Conservation (phyloP, 2,888 invertebrate genomes). For the Leptogaster cylindrica region DNA sequence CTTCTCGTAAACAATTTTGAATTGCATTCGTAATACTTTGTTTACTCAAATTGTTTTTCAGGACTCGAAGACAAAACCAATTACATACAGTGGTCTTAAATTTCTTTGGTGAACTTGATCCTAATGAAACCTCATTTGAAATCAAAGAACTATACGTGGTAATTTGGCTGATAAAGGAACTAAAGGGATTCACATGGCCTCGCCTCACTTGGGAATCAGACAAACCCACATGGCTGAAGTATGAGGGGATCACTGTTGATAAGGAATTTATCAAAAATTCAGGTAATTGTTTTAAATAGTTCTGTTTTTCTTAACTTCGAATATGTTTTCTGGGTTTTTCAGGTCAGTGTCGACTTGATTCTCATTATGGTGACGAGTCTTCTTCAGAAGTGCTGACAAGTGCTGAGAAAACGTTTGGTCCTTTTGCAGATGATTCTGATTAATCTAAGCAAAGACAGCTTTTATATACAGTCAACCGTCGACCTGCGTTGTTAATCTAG, state of each 20-base stretch:
- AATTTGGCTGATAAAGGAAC: slow-evolving; percentile 52
- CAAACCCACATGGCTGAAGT: slow-evolving; percentile 43
- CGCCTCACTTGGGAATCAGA: slow-evolving; percentile 41
- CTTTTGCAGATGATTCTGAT: slow-evolving; percentile 14
- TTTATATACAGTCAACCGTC: too few relatives aligned
- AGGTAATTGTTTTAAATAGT: slow-evolving; percentile 39
- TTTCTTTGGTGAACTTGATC: slow-evolving; percentile 50
- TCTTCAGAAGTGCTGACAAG: slow-evolving; percentile 4
- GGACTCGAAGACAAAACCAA: slow-evolving; percentile 47
- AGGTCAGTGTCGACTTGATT: not conserved
- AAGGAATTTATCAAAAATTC: slow-evolving; percentile 22
- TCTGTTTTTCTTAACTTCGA: too few relatives aligned
- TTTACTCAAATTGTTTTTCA: too few relatives aligned
- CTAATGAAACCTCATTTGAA: slow-evolving; percentile 51
- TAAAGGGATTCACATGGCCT: slow-evolving; percentile 45
- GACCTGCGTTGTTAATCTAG: too few relatives aligned
- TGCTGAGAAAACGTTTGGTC: slow-evolving; percentile 10
- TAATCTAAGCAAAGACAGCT: too few relatives aligned
- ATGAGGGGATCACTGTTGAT: slow-evolving; percentile 38
- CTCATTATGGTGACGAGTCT: not conserved
- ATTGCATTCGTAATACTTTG: too few relatives aligned
- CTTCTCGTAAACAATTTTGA: slow-evolving; percentile 42
- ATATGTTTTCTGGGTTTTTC: not conserved
- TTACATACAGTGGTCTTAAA: slow-evolving; percentile 50
- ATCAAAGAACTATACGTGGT: slow-evolving; percentile 53